phyloP scores from a whole-genome alignment of 2,888 invertebrate genomes.

The Lissocephala sabroskyi region DNA sequence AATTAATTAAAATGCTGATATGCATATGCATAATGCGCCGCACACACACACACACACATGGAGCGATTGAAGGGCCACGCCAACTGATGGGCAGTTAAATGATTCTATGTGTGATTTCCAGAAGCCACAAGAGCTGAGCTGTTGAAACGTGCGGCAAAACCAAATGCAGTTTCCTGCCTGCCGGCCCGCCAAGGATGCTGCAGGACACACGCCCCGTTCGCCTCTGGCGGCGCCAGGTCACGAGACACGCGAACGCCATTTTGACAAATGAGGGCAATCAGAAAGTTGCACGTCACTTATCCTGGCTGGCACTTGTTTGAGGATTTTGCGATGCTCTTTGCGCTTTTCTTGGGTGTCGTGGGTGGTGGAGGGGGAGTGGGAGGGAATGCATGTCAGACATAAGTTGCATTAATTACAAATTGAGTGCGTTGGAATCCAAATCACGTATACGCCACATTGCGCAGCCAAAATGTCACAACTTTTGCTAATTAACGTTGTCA shows the following conservation, averaged over 20 bases:
- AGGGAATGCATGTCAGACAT: not conserved
- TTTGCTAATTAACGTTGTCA: constrained; percentile 48
- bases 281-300: constrained; percentile 24
- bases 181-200: too few species aligned
- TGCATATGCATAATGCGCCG: constrained; percentile 17
- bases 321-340: constrained; percentile 9
- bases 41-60: too few species aligned
- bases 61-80: too few species aligned
- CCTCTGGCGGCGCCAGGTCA: constrained; percentile 11
- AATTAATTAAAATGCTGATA: constrained; percentile 37
- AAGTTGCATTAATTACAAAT: constrained; percentile 10
- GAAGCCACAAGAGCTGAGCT: not conserved
- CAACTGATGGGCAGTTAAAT: too few species aligned
- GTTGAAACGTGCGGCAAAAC: not conserved
- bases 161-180: not conserved
- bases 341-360: constrained; percentile 21
- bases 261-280: constrained; percentile 50
- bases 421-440: constrained; percentile 21
- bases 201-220: too few species aligned
- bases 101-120: too few species aligned
- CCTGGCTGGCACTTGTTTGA: constrained; percentile 1
- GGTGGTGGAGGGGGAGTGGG: too few species aligned
- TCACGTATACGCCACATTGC: constrained; percentile 40
- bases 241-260: constrained; percentile 36
- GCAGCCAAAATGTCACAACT: constrained; percentile 19